These are phyloP conservation scores for Eilema griseolum DNA, from an alignment of 2,888 invertebrate species.

Conservation along the genomic window DNA sequence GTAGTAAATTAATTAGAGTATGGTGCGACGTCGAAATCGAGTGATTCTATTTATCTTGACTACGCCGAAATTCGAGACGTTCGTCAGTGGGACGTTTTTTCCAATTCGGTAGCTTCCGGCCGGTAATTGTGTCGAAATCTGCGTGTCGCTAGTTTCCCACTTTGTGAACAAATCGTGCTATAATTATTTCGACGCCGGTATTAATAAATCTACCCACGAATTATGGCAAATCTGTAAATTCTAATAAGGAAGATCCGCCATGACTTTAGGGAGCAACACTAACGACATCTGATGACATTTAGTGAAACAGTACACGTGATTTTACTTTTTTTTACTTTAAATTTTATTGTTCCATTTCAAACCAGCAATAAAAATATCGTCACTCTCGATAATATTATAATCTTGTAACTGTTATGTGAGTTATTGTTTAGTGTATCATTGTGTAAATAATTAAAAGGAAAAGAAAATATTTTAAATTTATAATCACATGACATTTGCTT, in stretches of 20 bases:
- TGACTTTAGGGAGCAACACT: conserved; percentile 79
- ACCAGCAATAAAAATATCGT: conserved; percentile 61
- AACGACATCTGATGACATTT: conserved; percentile 80
- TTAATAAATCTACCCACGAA: conserved; percentile 84
- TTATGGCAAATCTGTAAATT: conserved; percentile 78
- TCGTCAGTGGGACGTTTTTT: conserved; percentile 70
- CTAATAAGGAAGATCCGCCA: conserved; percentile 83
- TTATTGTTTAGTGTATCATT: background rate
- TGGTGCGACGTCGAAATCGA: conserved; percentile 71
- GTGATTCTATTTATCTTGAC: conserved; percentile 73
- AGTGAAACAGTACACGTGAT: conserved; percentile 79
- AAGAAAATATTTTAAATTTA: background rate
- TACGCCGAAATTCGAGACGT: conserved; percentile 81
- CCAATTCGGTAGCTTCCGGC: conserved; percentile 64
- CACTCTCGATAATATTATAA: conserved; percentile 7
- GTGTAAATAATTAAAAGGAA: background rate
- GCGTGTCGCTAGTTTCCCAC: conserved; percentile 73
- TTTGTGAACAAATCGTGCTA: conserved; percentile 70
- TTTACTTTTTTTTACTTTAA: conserved; percentile 71
- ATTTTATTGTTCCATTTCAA: conserved; percentile 71
- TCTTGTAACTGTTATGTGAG: background rate
- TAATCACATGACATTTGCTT: conserved; percentile 54
- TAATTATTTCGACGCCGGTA: conserved; percentile 77
- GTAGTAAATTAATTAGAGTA: conserved; percentile 69
- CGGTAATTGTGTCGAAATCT: conserved; percentile 61